Percentiles rank a stretch among this genome's conserved stretches.
Conservation (phyloP, 2,113 vertebrate species). For the Bombycilla garrulus region DNA sequence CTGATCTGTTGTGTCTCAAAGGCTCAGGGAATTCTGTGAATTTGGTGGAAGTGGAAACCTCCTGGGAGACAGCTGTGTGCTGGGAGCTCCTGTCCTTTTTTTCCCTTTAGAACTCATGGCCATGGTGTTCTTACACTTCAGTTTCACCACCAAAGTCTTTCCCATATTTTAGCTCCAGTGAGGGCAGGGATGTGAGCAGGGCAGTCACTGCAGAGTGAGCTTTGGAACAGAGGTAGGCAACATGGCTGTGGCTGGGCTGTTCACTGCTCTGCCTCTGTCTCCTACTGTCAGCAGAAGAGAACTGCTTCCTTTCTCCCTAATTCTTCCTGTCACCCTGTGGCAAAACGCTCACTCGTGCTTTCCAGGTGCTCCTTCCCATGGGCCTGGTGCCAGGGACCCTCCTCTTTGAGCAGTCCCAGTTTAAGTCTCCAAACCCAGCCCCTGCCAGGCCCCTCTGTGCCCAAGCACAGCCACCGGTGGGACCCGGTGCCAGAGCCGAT, state of each 20-base stretch:
- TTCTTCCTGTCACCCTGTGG: background rate
- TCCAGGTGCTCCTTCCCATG: background rate
- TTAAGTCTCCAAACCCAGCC: background rate
- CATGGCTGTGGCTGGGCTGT: rapidly evolving
- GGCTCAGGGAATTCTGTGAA: background rate
- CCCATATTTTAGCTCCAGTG: background rate
- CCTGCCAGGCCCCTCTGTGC: background rate
- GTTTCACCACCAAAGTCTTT: background rate
- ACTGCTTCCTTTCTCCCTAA: background rate
- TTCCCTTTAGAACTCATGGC: background rate
- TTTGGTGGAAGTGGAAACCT: background rate
- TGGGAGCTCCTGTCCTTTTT: background rate
- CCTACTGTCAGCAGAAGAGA: background rate
- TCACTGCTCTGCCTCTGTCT: background rate
- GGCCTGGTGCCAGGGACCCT: background rate
- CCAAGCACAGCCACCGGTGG: background rate
- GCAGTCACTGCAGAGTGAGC: background rate
- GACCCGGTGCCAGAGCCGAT: background rate
- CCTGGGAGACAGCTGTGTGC: background rate
- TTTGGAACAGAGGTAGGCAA: background rate
- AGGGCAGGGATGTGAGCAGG: background rate
- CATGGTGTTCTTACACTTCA: background rate
- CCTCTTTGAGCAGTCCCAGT: background rate
- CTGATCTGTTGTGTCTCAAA: background rate
- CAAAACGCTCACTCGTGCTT: background rate